Percentiles rank a stretch among this genome's conserved stretches.
These are phyloP conservation scores for Steromphala cineraria DNA, from an alignment of 2,888 invertebrate species.

Conservation along the genomic window DNA sequence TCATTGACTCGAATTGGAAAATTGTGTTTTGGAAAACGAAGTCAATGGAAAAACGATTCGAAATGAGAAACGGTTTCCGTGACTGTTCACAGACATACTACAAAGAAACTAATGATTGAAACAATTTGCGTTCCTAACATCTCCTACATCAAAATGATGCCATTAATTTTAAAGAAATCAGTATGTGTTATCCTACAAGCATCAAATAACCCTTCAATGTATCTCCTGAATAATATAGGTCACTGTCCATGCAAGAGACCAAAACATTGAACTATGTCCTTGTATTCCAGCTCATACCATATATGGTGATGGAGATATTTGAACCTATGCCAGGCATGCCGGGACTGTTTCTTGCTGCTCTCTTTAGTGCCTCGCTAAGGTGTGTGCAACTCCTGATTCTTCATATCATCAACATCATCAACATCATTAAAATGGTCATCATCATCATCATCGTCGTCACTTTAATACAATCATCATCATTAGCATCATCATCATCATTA, in stretches of 20 bases:
- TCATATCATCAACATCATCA: background rate
- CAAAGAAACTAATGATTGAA: too few species aligned
- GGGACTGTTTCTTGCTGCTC: constrained; percentile 54
- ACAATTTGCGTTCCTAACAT: too few species aligned
- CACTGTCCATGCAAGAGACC: too few species aligned
- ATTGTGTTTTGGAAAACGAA: background rate
- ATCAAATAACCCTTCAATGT: too few species aligned
- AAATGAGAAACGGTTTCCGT: too few species aligned
- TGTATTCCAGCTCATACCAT: constrained; percentile 50
- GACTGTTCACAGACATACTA: too few species aligned
- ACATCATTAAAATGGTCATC: background rate
- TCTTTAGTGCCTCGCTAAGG: constrained; percentile 61
- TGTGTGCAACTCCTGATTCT: background rate
- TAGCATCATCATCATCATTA: background rate
- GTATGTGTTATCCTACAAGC: too few species aligned
- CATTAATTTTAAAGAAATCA: too few species aligned
- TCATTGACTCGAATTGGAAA: background rate
- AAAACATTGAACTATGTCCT: too few species aligned
- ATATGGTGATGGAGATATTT: constrained; percentile 56
- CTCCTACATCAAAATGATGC: too few species aligned
- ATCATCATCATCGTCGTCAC: background rate
- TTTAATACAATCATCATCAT: background rate
- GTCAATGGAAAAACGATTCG: too few species aligned
- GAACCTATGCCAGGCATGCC: constrained; percentile 49
- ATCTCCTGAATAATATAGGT: too few species aligned